Evolutionary conservation across 2,113 vertebrate species (phyloP), one percentile per base, ranked within the genome.

Genomic region (Rhea americana): DNA sequence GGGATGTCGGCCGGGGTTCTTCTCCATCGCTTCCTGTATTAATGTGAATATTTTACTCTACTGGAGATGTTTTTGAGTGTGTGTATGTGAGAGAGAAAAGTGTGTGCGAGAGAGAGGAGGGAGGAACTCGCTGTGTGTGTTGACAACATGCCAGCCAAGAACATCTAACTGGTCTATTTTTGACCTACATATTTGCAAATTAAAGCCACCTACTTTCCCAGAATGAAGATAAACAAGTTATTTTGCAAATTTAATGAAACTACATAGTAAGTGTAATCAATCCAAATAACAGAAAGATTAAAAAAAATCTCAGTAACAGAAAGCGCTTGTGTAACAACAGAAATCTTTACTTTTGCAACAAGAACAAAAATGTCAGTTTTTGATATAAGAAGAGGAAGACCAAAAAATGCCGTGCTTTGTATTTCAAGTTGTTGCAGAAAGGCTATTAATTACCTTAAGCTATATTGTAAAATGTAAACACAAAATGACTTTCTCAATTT

Each of bases 1-100:
- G 98, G 97, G 97, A 95, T 97, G 96, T 97, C 82, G 95, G 82
- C 94, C 26, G 41, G 89, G 93, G 88, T 95, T 97, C 94, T 97
- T 96, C 89, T 94, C 84, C 70, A 91, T 90, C n/a, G 74, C 90
- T 97, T 97, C 87, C 63, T 94, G 95, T 97, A 97, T 98, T 97
- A 97, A 97, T 95, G 87, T 91, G 96, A 96, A 88, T 97, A 95
- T 96, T 97, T 95, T 93, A 95, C 93, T 96, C 87, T 88, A 91
- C 65, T 96, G 87, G 87, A 87, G 94, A 89, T 67, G 73, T 81
- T 93, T 96, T 71, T 84, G 82, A 75, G 56, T 83, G 59, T 91
- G 55, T 87, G 18, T 21, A 32, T 87, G 37, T 50, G 55, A 58
- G 56, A 71, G n/a, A 90, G 35, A 86, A 66, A 81, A 14, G 50